phyloP scores from a whole-genome alignment of 2,113 vertebrate genomes.

The Stictonetta naevosa region DNA sequence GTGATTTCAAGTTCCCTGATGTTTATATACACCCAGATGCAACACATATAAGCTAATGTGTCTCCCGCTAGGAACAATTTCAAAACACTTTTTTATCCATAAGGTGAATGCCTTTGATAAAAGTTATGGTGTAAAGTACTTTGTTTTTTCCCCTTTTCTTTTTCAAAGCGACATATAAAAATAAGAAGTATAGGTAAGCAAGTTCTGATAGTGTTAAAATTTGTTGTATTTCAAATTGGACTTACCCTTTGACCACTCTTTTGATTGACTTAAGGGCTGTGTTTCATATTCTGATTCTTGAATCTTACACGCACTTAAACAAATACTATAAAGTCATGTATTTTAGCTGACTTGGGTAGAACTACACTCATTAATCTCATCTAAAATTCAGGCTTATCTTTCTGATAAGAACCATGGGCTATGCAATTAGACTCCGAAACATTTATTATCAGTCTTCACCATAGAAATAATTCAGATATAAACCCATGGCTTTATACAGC shows the following conservation, averaged over 20 bases:
- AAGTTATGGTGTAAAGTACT: not conserved
- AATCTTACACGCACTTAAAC: not conserved
- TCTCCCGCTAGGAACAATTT: not conserved
- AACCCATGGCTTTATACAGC: not conserved
- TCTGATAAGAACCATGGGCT: not conserved
- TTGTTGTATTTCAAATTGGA: not conserved
- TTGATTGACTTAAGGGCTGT: not conserved
- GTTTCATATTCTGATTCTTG: not conserved
- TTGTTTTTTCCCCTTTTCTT: not conserved
- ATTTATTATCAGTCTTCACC: not conserved
- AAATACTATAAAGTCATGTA: not conserved
- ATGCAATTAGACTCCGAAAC: not conserved
- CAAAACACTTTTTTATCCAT: fast-evolving
- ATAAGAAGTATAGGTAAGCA: not conserved
- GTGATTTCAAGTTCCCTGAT: not conserved
- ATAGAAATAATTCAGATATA: not conserved
- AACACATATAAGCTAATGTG: not conserved
- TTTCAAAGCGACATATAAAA: not conserved
- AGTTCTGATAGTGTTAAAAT: not conserved
- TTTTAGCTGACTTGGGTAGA: not conserved
- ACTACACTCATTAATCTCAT: not conserved
- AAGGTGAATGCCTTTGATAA: not conserved
- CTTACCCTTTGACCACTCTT: not conserved
- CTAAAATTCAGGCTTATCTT: not conserved
- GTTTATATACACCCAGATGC: not conserved